phyloP scores from a whole-genome alignment of 2,888 invertebrate species.

The Cybosia mesomella region DNA sequence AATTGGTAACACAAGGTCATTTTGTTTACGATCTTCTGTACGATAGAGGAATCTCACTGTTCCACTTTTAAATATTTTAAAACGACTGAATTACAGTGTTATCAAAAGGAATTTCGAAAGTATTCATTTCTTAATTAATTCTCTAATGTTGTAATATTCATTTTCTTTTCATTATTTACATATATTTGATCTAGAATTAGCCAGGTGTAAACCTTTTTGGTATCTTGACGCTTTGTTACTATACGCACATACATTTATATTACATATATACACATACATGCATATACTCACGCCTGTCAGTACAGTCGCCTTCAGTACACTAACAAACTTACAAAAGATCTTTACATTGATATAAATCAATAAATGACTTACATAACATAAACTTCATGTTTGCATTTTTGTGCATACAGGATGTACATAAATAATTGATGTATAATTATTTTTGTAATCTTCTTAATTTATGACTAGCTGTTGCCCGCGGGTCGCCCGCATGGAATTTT shows the following conservation, averaged over 20 bases:
- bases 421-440: too few relatives aligned
- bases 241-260: neutral
- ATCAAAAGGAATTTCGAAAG: constrained; percentile 2
- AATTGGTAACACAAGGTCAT: constrained; percentile 1
- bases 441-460: too few relatives aligned
- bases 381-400: too few relatives aligned
- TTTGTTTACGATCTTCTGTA: constrained; percentile 4
- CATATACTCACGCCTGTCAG: too few relatives aligned
- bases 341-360: too few relatives aligned
- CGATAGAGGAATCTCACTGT: neutral
- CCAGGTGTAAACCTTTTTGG: neutral
- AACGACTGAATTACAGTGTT: neutral
- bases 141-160: neutral
- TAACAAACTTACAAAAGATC: too few relatives aligned
- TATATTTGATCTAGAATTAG: neutral
- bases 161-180: neutral
- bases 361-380: too few relatives aligned
- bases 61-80: neutral
- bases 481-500: too few relatives aligned
- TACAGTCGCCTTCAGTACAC: too few relatives aligned
- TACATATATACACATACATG: too few relatives aligned
- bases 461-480: too few relatives aligned
- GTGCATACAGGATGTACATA: too few relatives aligned
- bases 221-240: neutral
- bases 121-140: neutral